Evolutionary conservation across 2,113 vertebrate genomes (phyloP).

Genomic region (Galbula dea): DNA sequence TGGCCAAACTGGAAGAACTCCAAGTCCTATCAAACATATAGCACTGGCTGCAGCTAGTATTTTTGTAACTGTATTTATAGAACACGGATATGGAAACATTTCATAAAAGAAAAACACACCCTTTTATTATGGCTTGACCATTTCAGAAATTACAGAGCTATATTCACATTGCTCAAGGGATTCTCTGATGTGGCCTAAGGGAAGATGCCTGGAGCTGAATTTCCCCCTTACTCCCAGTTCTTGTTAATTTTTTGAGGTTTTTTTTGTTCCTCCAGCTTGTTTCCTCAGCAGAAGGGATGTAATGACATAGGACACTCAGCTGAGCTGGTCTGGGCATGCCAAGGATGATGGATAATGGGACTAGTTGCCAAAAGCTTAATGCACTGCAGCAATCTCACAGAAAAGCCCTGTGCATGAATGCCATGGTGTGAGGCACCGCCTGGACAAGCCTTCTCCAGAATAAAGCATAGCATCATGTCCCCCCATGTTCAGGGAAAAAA

Average conservation of each 20-base stretch:
- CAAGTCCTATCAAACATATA: neutral
- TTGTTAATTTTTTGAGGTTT: neutral
- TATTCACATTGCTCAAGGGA: neutral
- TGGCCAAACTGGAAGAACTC: neutral
- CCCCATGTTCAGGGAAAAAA: neutral
- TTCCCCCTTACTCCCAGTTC: neutral
- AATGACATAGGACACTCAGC: neutral
- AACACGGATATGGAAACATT: neutral
- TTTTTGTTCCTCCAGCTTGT: neutral
- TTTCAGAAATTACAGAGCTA: neutral
- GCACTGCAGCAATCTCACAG: neutral
- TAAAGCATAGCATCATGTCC: neutral
- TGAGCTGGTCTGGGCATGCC: neutral
- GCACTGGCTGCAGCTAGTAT: neutral
- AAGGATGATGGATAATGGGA: neutral
- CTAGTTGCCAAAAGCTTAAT: neutral
- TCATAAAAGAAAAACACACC: neutral
- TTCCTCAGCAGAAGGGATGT: neutral
- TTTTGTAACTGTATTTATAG: conserved; percentile 26
- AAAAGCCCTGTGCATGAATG: neutral
- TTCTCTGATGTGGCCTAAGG: neutral
- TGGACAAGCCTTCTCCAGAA: neutral
- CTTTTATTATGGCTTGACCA: neutral
- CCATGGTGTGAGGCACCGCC: accelerated
- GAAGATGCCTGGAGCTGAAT: neutral